phyloP scores from a whole-genome alignment of 92 coral and sea anemone genomes.

The Phenganax marumi region DNA sequence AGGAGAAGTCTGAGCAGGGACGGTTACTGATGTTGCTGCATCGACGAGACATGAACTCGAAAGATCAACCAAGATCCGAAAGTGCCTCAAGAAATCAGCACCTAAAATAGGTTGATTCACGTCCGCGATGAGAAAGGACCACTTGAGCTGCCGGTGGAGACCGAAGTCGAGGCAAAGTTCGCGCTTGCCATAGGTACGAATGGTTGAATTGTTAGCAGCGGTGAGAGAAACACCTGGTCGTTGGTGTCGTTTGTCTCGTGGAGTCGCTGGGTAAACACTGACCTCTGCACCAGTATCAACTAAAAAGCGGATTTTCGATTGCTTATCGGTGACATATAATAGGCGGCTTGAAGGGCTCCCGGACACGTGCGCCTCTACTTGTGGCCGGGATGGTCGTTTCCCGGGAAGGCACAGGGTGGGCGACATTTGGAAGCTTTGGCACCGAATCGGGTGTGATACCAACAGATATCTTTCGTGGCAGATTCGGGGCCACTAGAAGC shows the following conservation, averaged over 20 bases:
- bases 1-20: background rate
- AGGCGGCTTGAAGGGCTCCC: conserved; percentile 21
- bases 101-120: conserved; percentile 12
- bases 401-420: conserved; percentile 1
- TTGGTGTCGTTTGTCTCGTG: background rate
- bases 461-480: background rate
- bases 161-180: background rate
- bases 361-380: background rate
- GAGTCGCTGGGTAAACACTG: conserved; percentile 2
- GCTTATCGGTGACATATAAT: background rate
- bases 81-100: conserved; percentile 9
- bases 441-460: conserved; percentile 12
- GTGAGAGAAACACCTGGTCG: background rate
- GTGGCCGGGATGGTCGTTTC: too few relatives aligned
- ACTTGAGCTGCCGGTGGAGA: background rate
- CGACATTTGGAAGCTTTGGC: conserved; percentile 9
- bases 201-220: conserved; percentile 4
- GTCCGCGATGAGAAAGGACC: background rate
- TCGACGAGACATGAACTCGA: conserved; percentile 13
- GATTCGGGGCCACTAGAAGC: background rate
- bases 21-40: background rate
- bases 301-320: background rate
- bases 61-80: background rate
- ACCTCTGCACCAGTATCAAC: conserved; percentile 19
- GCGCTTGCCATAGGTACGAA: background rate